Evolutionary conservation across 1,140 invertebrate species (phyloP), one percentile per base, ranked within the genome.

Genomic region (Drosophila hydei): DNA sequence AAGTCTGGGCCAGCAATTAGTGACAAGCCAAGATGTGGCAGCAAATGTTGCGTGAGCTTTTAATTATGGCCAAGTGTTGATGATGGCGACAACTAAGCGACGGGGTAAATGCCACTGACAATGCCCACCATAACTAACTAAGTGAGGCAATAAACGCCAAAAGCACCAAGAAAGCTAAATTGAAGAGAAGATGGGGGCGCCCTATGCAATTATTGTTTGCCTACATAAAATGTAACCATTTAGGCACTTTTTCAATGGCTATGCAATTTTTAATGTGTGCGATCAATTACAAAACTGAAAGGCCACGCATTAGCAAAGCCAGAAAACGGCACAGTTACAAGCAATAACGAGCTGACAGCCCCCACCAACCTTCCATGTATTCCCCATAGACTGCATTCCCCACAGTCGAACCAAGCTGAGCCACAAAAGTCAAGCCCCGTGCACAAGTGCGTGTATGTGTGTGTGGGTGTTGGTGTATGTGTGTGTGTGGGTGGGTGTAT

Each of bases 271-370:
- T 79, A 75, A 79, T 80, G 72, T 63, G 62, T 58, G 67, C 77
- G 76, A 79, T 80, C 77, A 80, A 83, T 76, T 79, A 76, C 77
- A 48, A 54, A 45, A 45, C 45, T 54, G 69, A 42, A 56, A 45
- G 52, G 38, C 30, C 21, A 45, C 45, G 36, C 45, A 42, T 30
- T 75, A 54, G 33, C 51, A 56, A 56, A 45, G 54, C 38, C 56
- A 48, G 30, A 72, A 68, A 79, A 67, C 64, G 30, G 72, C 68
- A 60, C 67, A 71, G 52, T 76, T 81, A 83, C 75, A 88, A 81
- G 78, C 68, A 79, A 83, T 78, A 87, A 81, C 77, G 74, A 62
- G 65, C 48, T 63, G 60, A 30, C 55, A 52, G 40, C 38, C 61
- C 18, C 54, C 4, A 47, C 27, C 51, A 52, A 7, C 45, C 27